phyloP scores from a whole-genome alignment of 2,888 invertebrate species.

The Ceraclea dissimilis region DNA sequence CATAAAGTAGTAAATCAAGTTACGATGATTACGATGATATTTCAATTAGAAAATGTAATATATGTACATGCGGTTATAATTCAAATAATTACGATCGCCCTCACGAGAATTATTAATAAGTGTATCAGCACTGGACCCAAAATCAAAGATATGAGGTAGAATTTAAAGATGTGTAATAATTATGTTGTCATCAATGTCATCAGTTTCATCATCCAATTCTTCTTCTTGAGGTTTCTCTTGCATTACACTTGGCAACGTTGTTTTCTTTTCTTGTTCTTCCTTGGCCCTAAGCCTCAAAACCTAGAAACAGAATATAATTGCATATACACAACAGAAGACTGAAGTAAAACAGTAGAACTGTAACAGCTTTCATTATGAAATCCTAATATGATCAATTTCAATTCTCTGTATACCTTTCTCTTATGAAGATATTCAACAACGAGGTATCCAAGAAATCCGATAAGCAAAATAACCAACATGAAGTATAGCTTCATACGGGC shows the following conservation, averaged over 20 bases:
- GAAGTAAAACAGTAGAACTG: too few species aligned
- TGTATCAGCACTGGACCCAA: too few species aligned
- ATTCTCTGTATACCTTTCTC: constrained; percentile 55
- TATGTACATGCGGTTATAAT: too few species aligned
- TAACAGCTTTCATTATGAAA: too few species aligned
- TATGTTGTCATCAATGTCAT: constrained; percentile 83
- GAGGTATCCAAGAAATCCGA: constrained; percentile 71
- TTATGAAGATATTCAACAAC: constrained; percentile 75
- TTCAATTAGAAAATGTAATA: too few species aligned
- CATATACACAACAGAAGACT: constrained; percentile 7
- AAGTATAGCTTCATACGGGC: constrained; percentile 81
- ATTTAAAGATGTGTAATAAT: constrained; percentile 73
- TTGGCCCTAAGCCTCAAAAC: constrained; percentile 61
- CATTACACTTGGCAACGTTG: constrained; percentile 1
- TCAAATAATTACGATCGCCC: too few species aligned
- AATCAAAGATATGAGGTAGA: too few species aligned
- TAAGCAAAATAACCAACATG: constrained; percentile 65
- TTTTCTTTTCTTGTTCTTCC: constrained; percentile 49
- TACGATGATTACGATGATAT: too few species aligned
- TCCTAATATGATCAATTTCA: too few species aligned
- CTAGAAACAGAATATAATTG: constrained; percentile 34
- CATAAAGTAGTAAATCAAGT: too few species aligned
- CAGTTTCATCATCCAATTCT: constrained; percentile 80
- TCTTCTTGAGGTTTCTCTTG: constrained; percentile 60
- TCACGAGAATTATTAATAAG: too few species aligned